Conservation (phyloP, 2,797 vertebrate genomes). For the Phrynocephalus forsythii region DNA sequence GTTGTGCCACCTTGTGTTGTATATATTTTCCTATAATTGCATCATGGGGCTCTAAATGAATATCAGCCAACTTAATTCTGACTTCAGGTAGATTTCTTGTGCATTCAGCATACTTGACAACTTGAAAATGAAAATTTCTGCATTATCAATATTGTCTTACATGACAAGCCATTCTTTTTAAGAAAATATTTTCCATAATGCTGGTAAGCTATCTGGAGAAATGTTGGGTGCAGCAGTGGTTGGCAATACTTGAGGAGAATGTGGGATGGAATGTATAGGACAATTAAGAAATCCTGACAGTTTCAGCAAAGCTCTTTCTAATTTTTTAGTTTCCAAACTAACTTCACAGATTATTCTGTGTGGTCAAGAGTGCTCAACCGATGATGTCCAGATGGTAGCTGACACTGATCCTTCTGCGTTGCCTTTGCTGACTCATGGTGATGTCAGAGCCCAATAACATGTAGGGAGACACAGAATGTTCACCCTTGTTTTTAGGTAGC, state of each 20-base stretch:
- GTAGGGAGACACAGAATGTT: neutral
- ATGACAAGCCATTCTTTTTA: neutral
- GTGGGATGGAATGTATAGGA: neutral
- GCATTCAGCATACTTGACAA: constrained; percentile 10
- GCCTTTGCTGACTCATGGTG: neutral
- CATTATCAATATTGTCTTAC: neutral
- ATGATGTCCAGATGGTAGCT: neutral
- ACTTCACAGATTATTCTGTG: neutral
- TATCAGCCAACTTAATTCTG: constrained; percentile 5
- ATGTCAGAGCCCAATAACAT: neutral
- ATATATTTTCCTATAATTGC: constrained; percentile 21
- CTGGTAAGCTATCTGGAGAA: neutral
- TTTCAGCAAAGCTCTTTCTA: neutral
- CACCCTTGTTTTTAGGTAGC: neutral
- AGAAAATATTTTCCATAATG: neutral
- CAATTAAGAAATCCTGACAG: neutral
- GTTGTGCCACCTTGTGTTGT: neutral
- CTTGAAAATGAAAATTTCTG: constrained; percentile 15
- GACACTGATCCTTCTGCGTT: neutral
- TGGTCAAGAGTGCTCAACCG: neutral
- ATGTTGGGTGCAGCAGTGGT: neutral
- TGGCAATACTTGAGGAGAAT: neutral
- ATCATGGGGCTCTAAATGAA: constrained; percentile 26
- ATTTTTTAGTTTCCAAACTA: neutral
- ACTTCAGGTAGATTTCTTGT: constrained; percentile 24